phyloP scores from a whole-genome alignment of 2,113 vertebrate species.

The Capreolus pygargus region DNA sequence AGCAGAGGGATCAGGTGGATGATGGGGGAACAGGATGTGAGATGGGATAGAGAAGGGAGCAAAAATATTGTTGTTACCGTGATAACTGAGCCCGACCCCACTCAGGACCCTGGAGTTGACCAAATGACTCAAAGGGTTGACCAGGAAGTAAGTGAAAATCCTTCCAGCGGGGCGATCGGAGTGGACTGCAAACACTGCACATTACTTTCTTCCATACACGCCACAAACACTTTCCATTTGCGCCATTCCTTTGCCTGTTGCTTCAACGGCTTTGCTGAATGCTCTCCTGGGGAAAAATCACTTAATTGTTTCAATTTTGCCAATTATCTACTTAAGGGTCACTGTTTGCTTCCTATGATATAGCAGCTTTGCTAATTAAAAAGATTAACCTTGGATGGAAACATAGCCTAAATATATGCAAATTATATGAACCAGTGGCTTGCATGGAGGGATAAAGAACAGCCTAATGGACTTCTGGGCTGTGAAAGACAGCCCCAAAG shows the following conservation, averaged over 20 bases:
- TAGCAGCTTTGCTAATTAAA: neutral
- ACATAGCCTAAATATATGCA: neutral
- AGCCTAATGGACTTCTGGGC: neutral
- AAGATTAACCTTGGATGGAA: neutral
- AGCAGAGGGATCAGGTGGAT: neutral
- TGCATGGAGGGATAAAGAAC: neutral
- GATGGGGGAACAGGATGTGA: neutral
- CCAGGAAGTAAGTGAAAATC: neutral
- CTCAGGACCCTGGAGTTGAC: rapidly evolving
- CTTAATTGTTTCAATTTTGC: neutral
- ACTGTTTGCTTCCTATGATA: neutral
- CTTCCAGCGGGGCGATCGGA: rapidly evolving
- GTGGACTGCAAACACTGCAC: rapidly evolving
- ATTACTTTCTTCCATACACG: rapidly evolving
- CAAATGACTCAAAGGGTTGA: no score
- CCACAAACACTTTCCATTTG: neutral
- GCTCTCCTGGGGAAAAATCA: neutral
- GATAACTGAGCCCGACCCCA: rapidly evolving
- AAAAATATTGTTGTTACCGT: rapidly evolving
- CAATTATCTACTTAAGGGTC: neutral
- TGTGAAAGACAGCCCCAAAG: neutral
- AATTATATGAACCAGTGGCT: neutral
- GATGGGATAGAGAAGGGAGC: neutral
- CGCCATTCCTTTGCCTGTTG: neutral
- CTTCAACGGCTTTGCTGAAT: neutral